Conservation (phyloP, 92 coral and sea anemone species). For the Isaurus tuberculatus region DNA sequence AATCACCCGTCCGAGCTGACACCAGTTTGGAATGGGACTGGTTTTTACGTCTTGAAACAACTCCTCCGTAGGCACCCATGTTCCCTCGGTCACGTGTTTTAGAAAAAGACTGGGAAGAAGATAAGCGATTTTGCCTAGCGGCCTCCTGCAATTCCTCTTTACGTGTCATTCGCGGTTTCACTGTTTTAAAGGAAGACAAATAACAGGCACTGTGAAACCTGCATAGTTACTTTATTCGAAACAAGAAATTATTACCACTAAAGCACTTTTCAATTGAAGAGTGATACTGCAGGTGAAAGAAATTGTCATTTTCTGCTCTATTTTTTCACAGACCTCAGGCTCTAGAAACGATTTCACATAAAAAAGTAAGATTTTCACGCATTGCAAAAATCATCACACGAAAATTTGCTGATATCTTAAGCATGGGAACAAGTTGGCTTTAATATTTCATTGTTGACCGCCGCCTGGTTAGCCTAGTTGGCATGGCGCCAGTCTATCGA, state of each 20-base stretch:
- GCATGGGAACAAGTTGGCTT: no score
- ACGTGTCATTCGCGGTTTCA: slow-evolving; percentile 81
- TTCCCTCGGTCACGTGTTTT: slow-evolving; percentile 53
- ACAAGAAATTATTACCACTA: not conserved
- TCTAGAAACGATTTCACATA: no score
- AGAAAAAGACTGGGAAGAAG: slow-evolving; percentile 45
- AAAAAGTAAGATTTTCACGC: no score
- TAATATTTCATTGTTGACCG: no score
- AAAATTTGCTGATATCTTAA: no score
- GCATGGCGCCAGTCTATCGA: no score
- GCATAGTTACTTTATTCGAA: not conserved
- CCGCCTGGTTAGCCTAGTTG: no score
- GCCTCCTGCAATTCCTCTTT: slow-evolving; percentile 82
- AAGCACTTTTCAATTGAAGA: no score
- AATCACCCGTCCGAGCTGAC: slow-evolving; percentile 52
- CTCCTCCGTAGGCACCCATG: slow-evolving; percentile 57
- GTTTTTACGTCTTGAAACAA: slow-evolving; percentile 56
- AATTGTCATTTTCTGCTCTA: no score
- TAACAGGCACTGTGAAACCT: not conserved
- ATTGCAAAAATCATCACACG: no score
- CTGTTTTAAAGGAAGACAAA: slow-evolving; percentile 46
- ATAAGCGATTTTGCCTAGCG: slow-evolving; percentile 65
- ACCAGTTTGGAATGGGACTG: slow-evolving; percentile 54
- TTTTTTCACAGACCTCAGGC: no score
- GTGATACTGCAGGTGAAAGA: no score